Evolutionary conservation across 2,113 vertebrate genomes (phyloP), one percentile per base, ranked within the genome.

Genomic region (Erpornis zantholeuca): DNA sequence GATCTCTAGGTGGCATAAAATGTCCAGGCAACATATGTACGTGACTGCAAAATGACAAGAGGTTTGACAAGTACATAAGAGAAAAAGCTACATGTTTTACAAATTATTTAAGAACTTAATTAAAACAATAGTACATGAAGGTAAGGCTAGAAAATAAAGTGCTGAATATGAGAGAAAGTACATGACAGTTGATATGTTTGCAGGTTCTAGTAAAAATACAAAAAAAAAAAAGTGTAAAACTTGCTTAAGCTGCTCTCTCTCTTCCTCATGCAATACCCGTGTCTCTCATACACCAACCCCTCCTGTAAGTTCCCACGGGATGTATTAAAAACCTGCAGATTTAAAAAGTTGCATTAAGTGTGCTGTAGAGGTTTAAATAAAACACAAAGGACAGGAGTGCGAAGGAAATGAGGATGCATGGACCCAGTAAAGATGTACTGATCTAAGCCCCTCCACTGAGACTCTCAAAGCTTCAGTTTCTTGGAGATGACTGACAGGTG

Each of bases 1-100:
- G 98, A 98, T 98, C 97, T 98, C 98, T 98, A 97, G 98, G 98
- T 99, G 98, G 98, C 98, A 98, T 90, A 98, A 98, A 96, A 99
- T 98, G 99, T 99, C 99, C 99, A 99, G 99, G 99, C 99, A 99
- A 95, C 96, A 61, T 86, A 99, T 98, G 98, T 98, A 98, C 97
- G 98, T 98, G 98, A 99, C 98, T 98, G 98, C 98, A 98, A 98
- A 98, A 98, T 86, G 95, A 98, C 97, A 96, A 97, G 97, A 97
- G 97, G 97, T 98, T 96, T 97, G 98, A 98, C 98, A 98, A 98
- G 98, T 95, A 96, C 98, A 97, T 61, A 97, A 97, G 98, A 98
- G 97, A 98, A 92, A 96, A 98, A 98, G 96, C 97, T 97, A 97
- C 97, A 89, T 95, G 97, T 97, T 88, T 96, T 90, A 97, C 95